Evolutionary conservation across 2,888 invertebrate species (phyloP).

Genomic region (Cordilura impudica): DNA sequence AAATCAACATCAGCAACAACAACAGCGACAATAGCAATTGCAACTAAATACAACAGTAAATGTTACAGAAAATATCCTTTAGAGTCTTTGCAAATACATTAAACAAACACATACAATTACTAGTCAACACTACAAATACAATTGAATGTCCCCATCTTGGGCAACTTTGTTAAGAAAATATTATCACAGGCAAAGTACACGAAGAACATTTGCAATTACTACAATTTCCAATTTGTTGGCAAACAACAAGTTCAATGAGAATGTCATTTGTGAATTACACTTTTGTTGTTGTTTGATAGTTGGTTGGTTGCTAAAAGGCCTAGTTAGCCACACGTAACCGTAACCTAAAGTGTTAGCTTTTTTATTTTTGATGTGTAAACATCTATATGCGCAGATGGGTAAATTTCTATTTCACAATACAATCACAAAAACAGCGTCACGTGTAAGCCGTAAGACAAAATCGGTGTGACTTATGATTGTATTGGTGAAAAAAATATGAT

Average conservation of each 20-base stretch:
- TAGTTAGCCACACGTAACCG: no score
- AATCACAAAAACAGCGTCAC: no score
- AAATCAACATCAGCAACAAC: neutral
- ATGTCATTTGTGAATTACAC: neutral
- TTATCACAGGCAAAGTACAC: neutral
- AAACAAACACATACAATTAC: neutral
- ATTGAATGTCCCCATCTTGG: neutral
- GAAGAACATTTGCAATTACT: neutral
- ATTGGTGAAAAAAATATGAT: no score
- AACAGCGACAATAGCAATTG: neutral
- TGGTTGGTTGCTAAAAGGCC: no score
- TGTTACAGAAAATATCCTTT: conserved; percentile 6
- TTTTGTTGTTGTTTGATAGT: no score
- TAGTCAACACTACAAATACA: neutral
- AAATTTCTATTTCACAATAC: no score
- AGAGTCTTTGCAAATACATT: neutral
- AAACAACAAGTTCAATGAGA: no score
- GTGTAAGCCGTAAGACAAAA: no score
- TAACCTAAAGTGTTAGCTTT: no score
- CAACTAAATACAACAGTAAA: conserved; percentile 17
- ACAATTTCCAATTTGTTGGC: neutral
- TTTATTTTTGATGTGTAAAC: no score
- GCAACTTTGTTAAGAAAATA: conserved; percentile 4
- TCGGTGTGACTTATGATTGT: no score
- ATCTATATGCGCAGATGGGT: no score